Conservation (phyloP, 2,113 vertebrate genomes). For the Neodon shergylaensis region DNA sequence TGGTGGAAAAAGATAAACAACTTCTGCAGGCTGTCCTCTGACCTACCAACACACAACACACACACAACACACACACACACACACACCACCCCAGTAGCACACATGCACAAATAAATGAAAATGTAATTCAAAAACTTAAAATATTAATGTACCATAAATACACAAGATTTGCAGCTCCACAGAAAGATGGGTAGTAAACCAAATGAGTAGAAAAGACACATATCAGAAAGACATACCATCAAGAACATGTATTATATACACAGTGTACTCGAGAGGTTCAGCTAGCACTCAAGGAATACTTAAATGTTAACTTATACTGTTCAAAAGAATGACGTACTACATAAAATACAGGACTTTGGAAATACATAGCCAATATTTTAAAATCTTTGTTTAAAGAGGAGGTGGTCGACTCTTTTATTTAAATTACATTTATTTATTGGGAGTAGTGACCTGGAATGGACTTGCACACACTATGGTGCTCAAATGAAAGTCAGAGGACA, state of each 20-base stretch:
- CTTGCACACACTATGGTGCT: not conserved
- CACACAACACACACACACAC: not conserved
- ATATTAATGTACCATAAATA: not conserved
- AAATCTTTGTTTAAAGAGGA: not conserved
- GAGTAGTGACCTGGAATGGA: not conserved
- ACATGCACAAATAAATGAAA: not conserved
- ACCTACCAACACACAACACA: not conserved
- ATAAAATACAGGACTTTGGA: not conserved
- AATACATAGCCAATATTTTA: slow-evolving; percentile 20
- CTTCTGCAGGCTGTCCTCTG: not conserved
- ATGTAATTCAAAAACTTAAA: not conserved
- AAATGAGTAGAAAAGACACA: not conserved
- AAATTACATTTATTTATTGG: not conserved
- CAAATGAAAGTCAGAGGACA: not conserved
- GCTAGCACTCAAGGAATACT: not conserved
- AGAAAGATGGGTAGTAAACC: slow-evolving; percentile 5
- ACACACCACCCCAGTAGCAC: not conserved
- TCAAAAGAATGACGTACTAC: not conserved
- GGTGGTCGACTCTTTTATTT: not conserved
- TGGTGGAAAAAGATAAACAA: not conserved
- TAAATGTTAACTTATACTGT: slow-evolving; percentile 13
- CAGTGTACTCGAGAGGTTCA: not conserved
- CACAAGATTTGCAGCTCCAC: not conserved
- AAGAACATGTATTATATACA: not conserved
- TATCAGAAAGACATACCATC: not conserved